A percentile compares a stretch with the other conserved stretches of the same genome.
Conservation (phyloP, 2,797 vertebrate genomes). For the Neosalanx taihuensis region DNA sequence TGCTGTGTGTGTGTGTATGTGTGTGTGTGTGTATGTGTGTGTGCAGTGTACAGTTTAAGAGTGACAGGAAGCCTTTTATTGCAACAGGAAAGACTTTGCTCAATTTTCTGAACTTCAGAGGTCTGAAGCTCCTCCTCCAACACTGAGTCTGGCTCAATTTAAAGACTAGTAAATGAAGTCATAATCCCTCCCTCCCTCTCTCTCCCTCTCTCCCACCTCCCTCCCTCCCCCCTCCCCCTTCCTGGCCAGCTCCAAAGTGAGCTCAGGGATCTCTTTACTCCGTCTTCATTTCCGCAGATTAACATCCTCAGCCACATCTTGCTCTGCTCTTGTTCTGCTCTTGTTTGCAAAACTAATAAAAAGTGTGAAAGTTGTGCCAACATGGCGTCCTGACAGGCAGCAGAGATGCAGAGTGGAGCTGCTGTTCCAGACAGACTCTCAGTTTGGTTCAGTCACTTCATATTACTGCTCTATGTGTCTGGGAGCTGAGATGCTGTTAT, state of each 20-base stretch:
- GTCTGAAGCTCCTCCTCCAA: conserved; percentile 55
- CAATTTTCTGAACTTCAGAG: conserved; percentile 69
- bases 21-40: conserved; percentile 17
- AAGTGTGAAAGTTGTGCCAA: conserved; percentile 60
- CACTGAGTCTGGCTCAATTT: not conserved
- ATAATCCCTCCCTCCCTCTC: conserved; percentile 67
- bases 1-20: conserved; percentile 14
- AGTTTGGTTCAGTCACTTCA: too few relatives aligned
- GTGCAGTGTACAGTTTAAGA: not conserved
- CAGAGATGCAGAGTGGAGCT: conserved; percentile 13
- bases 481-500: too few relatives aligned
- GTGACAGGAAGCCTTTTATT: conserved; percentile 60
- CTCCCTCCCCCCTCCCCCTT: conserved; percentile 42
- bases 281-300: conserved; percentile 72
- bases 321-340: conserved; percentile 54
- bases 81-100: conserved; percentile 73
- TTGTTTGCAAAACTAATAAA: conserved; percentile 71
- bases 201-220: conserved; percentile 7
- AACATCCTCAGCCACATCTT: conserved; percentile 68
- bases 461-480: too few relatives aligned
- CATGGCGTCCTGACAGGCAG: conserved; percentile 54
- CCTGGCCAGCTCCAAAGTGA: conserved; percentile 70
- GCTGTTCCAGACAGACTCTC: too few relatives aligned
- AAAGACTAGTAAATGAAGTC: conserved; percentile 69
- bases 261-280: conserved; percentile 66